Evolutionary conservation across 2,797 vertebrate genomes (phyloP).

Genomic region (Numenius phaeopus): DNA sequence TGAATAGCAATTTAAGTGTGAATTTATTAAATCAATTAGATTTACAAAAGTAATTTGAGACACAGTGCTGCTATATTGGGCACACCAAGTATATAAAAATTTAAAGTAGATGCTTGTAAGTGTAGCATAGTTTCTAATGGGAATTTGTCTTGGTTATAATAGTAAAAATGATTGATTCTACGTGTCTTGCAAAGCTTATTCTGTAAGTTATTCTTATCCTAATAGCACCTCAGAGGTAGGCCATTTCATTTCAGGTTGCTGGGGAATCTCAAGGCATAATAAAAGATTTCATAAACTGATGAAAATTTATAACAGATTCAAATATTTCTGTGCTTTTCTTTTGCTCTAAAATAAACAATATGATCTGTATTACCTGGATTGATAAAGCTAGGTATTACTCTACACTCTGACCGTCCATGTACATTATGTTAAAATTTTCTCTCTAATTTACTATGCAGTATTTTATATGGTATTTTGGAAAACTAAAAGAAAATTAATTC

Average conservation of each 20-base stretch:
- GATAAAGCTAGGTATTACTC: background rate
- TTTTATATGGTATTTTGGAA: background rate
- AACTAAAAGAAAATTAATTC: background rate
- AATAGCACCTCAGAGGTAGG: slow-evolving; percentile 53
- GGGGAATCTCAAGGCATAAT: slow-evolving; percentile 17
- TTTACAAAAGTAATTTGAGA: slow-evolving; percentile 62
- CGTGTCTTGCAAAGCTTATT: slow-evolving; percentile 38
- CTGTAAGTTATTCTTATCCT: slow-evolving; percentile 60
- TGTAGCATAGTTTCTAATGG: slow-evolving; percentile 44
- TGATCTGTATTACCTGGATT: background rate
- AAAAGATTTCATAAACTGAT: slow-evolving; percentile 45
- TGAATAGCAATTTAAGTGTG: slow-evolving; percentile 62
- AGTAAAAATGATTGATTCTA: slow-evolving; percentile 67
- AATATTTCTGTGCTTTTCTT: slow-evolving; percentile 1
- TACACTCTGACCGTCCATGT: background rate
- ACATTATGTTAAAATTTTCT: background rate
- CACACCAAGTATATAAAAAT: slow-evolving; percentile 62
- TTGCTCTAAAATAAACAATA: background rate
- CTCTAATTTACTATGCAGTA: background rate
- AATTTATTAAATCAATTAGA: slow-evolving; percentile 70
- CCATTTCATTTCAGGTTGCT: slow-evolving; percentile 39
- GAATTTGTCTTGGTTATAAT: slow-evolving; percentile 57
- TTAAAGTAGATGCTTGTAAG: slow-evolving; percentile 58
- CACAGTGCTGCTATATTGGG: background rate
- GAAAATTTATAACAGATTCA: slow-evolving; percentile 46